These are phyloP conservation scores for Sebastes jordani DNA, from an alignment of 2,797 vertebrate genomes.

Conservation along the genomic window DNA sequence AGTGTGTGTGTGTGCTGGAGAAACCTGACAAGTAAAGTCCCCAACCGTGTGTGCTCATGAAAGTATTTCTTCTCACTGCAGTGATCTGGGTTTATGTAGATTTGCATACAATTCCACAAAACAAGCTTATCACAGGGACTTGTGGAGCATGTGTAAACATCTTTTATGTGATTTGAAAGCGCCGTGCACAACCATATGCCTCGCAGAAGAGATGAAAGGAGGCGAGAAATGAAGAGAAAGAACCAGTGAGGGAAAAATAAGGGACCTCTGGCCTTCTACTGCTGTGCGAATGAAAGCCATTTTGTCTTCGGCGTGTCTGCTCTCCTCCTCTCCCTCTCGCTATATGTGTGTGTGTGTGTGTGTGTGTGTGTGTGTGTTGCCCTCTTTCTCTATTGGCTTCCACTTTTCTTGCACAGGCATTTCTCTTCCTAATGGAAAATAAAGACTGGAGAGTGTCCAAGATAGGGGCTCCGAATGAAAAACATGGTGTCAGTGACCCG, in stretches of 20 bases:
- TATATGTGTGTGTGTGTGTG: constrained; percentile 12
- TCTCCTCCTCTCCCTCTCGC: neutral
- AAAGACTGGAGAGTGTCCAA: constrained; percentile 59
- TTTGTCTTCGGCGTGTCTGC: constrained; percentile 62
- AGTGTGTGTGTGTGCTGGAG: neutral
- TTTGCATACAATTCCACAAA: constrained; percentile 51
- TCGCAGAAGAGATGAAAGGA: constrained; percentile 59
- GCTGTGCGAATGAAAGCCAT: constrained; percentile 63
- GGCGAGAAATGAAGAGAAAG: constrained; percentile 53
- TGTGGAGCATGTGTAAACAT: constrained; percentile 53
- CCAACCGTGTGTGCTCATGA: constrained; percentile 1
- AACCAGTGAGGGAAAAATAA: constrained; percentile 46
- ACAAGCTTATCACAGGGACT: constrained; percentile 36
- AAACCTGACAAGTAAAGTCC: constrained; percentile 7
- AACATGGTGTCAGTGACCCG: constrained; percentile 64
- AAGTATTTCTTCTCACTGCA: neutral
- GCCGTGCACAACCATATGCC: constrained; percentile 6
- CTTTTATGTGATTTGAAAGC: constrained; percentile 59
- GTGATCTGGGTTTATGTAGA: constrained; percentile 40
- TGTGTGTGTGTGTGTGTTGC: constrained; percentile 13
- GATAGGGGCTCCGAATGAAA: constrained; percentile 67
- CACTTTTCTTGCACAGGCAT: constrained; percentile 47
- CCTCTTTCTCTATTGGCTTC: constrained; percentile 14
- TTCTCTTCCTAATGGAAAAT: constrained; percentile 73
- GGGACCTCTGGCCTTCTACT: constrained; percentile 67